Base-by-base conservation (phyloP, 1,140 invertebrate genomes). In the Myzus persicae region DNA sequence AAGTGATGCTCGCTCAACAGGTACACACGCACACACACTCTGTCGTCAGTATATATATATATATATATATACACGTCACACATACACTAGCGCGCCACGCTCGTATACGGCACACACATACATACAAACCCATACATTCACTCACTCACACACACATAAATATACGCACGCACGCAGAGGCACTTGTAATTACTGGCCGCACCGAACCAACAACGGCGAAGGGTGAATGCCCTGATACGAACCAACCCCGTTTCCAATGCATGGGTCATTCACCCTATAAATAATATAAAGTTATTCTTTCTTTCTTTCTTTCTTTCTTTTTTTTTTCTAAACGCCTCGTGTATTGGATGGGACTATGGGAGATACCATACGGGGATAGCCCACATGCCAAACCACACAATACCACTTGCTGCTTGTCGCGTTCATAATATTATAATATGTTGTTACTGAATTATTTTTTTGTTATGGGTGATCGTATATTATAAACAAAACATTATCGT, bases 211-310 rank as follows among this genome's bases (percentile, higher is more conserved):
- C 91, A 93, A 76, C 59, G n/a, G 14, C 46, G 81, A 84, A 85
- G 91, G 91, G 91, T 93, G 91, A 93, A 93, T 93, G 91, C 91
- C 91, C 91, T 85, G 91, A 91, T 91, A 93, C 91, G 67, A 93
- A 93, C 91, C 91, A 85, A 93, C 91, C 91, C 91, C 91, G 91
- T 93, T 93, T 93, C 91, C 91, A 85, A 93, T 54, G 91, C 67
- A 46, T 82, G 91, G 91, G 91, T 93, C 91, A 93, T 93, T 93
- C 91, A 93, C 91, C 91, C 91, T 82, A 84, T 93, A 93, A 51
- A 93, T 93, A 93, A 85, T 93, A 93, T 93, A 85, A 93, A 93
- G 91, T 93, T 93, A 93, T 93, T 93, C 91, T 93, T 93, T 93
- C 91, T 93, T 84, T 85, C 42, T 81, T 81, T 81, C 46, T 51